These are phyloP conservation scores for Siderastrea radians DNA, from an alignment of 92 coral and sea anemone species.

Conservation along the genomic window DNA sequence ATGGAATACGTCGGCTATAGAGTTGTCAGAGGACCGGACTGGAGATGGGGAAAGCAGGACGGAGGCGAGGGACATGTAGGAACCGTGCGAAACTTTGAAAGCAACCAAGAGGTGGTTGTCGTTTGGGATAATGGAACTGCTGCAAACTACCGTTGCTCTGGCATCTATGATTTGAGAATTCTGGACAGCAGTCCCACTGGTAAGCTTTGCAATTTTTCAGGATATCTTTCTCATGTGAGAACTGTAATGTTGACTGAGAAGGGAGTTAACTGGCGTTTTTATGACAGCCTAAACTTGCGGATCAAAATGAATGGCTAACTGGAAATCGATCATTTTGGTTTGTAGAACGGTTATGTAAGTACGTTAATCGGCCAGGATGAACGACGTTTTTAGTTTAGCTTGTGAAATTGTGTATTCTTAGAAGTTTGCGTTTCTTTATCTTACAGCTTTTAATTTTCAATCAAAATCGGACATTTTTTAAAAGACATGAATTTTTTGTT, in stretches of 20 bases:
- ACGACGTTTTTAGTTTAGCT: not conserved
- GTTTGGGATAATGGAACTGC: constrained; percentile 99
- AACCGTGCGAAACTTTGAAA: constrained; percentile 96
- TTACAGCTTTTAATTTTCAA: not conserved
- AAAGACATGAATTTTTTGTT: not conserved
- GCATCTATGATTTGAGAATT: constrained; percentile 89
- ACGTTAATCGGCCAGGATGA: too few species aligned
- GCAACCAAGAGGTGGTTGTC: constrained; percentile 98
- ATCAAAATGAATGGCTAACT: not conserved
- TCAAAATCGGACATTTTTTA: not conserved
- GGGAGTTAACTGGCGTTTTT: not conserved
- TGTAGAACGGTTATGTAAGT: too few species aligned
- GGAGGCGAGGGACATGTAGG: constrained; percentile 99
- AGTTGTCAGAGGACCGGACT: constrained; percentile 99
- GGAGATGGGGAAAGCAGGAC: constrained; percentile 99
- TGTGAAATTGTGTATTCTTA: not conserved
- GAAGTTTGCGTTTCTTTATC: not conserved
- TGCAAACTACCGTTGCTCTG: constrained; percentile 97
- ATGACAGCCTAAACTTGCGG: not conserved
- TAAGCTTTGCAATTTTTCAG: constrained; percentile 32
- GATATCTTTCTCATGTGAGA: not conserved
- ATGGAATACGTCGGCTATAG: constrained; percentile 99
- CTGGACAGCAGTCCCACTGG: constrained; percentile 97
- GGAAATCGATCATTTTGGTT: too few species aligned
- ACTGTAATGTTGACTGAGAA: not conserved